Percentiles rank a stretch among this genome's conserved stretches.
phyloP scores from a whole-genome alignment of 2,888 invertebrate genomes.

The Tetragnatha montana region DNA sequence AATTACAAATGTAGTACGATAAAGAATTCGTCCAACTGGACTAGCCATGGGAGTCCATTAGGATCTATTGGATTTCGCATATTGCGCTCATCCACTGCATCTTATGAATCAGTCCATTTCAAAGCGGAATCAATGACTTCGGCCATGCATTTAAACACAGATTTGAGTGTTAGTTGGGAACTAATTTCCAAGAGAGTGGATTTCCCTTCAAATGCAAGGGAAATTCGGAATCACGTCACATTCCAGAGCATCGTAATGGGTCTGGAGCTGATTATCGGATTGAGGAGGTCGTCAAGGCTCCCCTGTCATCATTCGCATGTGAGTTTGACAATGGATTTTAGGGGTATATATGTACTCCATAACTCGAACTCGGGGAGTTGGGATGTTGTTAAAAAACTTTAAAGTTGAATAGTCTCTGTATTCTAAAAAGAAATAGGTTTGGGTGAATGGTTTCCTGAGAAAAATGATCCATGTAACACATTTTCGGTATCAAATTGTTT shows the following conservation, averaged over 20 bases:
- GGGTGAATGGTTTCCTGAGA: too few species aligned
- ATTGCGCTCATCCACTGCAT: not conserved
- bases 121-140: conserved; percentile 7
- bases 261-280: conserved; percentile 8
- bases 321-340: not conserved
- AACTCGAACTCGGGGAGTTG: too few species aligned
- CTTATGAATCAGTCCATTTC: conserved; percentile 9
- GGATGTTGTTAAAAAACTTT: too few species aligned
- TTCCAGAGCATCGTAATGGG: conserved; percentile 5
- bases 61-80: conserved; percentile 8
- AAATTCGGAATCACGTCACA: conserved; percentile 31
- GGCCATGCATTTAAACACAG: conserved; percentile 31
- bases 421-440: too few species aligned
- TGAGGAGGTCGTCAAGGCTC: not conserved
- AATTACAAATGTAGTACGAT: too few species aligned
- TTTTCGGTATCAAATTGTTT: too few species aligned
- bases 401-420: too few species aligned
- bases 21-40: too few species aligned
- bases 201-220: conserved; percentile 6
- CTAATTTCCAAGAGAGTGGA: conserved; percentile 33
- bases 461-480: too few species aligned
- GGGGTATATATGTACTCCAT: too few species aligned
- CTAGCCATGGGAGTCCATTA: too few species aligned
- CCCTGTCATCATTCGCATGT: not conserved
- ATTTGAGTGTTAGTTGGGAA: conserved; percentile 37